Evolutionary conservation across 92 coral and sea anemone genomes (phyloP).

Genomic region (Epizoanthus scotinus): DNA sequence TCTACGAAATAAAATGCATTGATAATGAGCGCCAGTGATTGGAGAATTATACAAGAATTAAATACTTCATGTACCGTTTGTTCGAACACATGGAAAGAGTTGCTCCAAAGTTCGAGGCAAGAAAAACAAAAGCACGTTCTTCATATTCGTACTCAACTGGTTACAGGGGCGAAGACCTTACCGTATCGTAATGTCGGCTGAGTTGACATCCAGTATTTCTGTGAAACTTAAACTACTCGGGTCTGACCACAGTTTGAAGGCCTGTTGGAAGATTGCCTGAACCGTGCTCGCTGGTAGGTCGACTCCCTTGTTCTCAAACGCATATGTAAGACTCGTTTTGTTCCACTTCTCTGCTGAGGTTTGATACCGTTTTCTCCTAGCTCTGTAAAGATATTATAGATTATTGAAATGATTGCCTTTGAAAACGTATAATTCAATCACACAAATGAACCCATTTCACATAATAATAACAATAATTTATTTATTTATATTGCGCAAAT

Average conservation of each 20-base stretch:
- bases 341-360: conserved; percentile 59
- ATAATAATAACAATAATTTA: no score
- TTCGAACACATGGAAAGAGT: no score
- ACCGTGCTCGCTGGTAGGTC: conserved; percentile 48
- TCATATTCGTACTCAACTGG: not conserved
- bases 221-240: conserved; percentile 57
- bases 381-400: not conserved
- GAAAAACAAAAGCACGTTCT: not conserved
- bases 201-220: conserved; percentile 17
- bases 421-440: no score
- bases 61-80: no score
- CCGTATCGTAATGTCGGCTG: conserved; percentile 66
- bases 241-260: conserved; percentile 74
- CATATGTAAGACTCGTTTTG: conserved; percentile 60
- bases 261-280: conserved; percentile 53
- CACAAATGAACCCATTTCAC: no score
- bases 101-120: no score
- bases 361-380: conserved; percentile 50
- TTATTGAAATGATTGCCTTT: no score
- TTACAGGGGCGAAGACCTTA: conserved; percentile 31
- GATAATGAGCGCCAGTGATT: no score
- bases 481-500: no score
- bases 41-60: no score
- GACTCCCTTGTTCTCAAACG: conserved; percentile 60
- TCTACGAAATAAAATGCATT: conserved; percentile 32